These are phyloP conservation scores for Clytia hemisphaerica DNA, from an alignment of 30 jellyfish, hydroid and myxozoan species.

Conservation along the genomic window DNA sequence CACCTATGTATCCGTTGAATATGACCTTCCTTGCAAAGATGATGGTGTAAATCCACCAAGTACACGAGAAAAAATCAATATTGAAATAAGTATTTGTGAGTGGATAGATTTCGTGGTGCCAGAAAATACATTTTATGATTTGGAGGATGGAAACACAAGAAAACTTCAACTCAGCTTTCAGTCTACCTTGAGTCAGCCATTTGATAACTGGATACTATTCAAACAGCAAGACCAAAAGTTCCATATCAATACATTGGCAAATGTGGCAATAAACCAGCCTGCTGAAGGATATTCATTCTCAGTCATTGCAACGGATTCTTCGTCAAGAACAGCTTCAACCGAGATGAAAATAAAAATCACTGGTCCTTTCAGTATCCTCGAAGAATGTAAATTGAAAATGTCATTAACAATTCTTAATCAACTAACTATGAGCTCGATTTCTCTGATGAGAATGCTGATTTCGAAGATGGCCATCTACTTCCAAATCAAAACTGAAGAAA, in stretches of 20 bases:
- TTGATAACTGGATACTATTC: too few species aligned
- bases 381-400: slow-evolving; percentile 46
- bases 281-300: slow-evolving; percentile 47
- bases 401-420: slow-evolving; percentile 8
- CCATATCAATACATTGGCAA: too few species aligned
- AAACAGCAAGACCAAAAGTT: too few species aligned
- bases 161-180: neutral
- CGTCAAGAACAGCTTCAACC: too few species aligned
- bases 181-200: too few species aligned
- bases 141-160: slow-evolving; percentile 59
- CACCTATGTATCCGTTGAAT: too few species aligned
- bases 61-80: too few species aligned
- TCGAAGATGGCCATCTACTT: slow-evolving; percentile 21
- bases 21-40: too few species aligned
- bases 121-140: slow-evolving; percentile 45
- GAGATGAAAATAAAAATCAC: slow-evolving; percentile 1
- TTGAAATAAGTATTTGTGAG: slow-evolving; percentile 28
- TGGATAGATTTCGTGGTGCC: slow-evolving; percentile 21
- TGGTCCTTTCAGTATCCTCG: slow-evolving; percentile 34
- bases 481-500: slow-evolving; percentile 9
- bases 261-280: slow-evolving; percentile 52
- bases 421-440: neutral
- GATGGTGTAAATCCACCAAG: too few species aligned
- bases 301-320: slow-evolving; percentile 61
- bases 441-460: neutral